A percentile compares a stretch with the other conserved stretches of the same genome.
These are phyloP conservation scores for Melipona quadrifasciata DNA, from an alignment of 1,140 invertebrate genomes.

Conservation along the genomic window DNA sequence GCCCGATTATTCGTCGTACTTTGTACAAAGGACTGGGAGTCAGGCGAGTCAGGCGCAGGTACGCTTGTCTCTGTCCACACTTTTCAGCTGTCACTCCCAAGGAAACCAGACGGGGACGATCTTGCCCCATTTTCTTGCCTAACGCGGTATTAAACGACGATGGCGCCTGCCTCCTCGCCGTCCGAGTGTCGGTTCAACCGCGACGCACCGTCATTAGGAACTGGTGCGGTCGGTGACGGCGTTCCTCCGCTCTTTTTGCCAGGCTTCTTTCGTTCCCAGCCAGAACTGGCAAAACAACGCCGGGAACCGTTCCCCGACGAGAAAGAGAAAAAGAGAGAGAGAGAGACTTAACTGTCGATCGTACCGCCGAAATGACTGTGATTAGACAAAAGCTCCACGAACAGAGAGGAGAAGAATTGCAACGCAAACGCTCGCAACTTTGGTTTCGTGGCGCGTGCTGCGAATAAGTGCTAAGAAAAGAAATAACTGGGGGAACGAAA, in stretches of 20 bases:
- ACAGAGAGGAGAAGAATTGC: background rate
- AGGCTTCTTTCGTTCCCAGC: background rate
- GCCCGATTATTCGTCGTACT: fast-evolving
- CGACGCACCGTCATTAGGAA: background rate
- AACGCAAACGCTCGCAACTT: background rate
- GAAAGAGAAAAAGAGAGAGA: too few species aligned
- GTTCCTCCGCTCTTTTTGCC: conserved; percentile 38
- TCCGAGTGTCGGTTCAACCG: conserved; percentile 34
- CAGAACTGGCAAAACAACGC: background rate
- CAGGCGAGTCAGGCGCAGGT: too few species aligned
- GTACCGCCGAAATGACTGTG: conserved; percentile 1
- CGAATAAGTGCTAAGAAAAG: too few species aligned
- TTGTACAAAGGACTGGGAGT: background rate
- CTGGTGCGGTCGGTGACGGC: conserved; percentile 21
- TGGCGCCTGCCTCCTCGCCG: background rate
- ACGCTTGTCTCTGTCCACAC: too few species aligned
- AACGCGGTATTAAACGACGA: background rate
- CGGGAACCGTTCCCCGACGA: background rate
- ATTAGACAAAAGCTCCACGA: background rate
- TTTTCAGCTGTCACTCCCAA: too few species aligned
- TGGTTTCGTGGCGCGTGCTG: background rate
- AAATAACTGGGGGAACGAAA: too few species aligned
- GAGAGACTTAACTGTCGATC: conserved; percentile 3
- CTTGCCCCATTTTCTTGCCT: background rate
- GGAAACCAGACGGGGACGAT: too few species aligned